A percentile compares a stretch with the other conserved stretches of the same genome.
These are phyloP conservation scores for Sesia apiformis DNA, from an alignment of 2,888 invertebrate genomes.

Conservation along the genomic window DNA sequence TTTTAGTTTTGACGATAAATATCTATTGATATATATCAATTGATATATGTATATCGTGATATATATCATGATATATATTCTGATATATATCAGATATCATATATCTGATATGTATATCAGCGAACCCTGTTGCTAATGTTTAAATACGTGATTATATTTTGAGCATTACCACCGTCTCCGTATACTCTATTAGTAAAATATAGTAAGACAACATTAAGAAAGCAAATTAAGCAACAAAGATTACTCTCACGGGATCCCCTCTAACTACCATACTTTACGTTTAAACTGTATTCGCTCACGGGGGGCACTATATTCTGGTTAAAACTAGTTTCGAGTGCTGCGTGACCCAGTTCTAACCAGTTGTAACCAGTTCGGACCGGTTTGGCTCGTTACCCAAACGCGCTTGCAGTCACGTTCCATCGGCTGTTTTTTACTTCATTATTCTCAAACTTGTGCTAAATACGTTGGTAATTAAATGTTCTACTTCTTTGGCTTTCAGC, in stretches of 20 bases:
- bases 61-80: no score
- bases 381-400: background rate
- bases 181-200: no score
- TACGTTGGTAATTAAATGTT: background rate
- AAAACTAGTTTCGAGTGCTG: slow-evolving; percentile 23
- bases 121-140: no score
- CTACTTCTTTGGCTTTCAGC: background rate
- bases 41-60: no score
- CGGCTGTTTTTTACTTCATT: slow-evolving; percentile 8
- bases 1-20: no score
- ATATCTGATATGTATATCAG: no score
- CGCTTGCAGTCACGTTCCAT: background rate
- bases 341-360: slow-evolving; percentile 27
- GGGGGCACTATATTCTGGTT: slow-evolving; percentile 13
- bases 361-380: slow-evolving; percentile 18
- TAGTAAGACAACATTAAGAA: no score
- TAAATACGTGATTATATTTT: no score
- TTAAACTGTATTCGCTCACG: slow-evolving; percentile 1
- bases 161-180: no score
- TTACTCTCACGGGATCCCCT: background rate
- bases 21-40: no score
- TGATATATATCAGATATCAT: no score
- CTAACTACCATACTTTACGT: background rate
- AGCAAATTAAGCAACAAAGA: background rate
- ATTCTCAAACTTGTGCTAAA: slow-evolving; percentile 2